These are phyloP conservation scores for Perca flavescens DNA, from an alignment of 2,113 vertebrate genomes.

Conservation along the genomic window DNA sequence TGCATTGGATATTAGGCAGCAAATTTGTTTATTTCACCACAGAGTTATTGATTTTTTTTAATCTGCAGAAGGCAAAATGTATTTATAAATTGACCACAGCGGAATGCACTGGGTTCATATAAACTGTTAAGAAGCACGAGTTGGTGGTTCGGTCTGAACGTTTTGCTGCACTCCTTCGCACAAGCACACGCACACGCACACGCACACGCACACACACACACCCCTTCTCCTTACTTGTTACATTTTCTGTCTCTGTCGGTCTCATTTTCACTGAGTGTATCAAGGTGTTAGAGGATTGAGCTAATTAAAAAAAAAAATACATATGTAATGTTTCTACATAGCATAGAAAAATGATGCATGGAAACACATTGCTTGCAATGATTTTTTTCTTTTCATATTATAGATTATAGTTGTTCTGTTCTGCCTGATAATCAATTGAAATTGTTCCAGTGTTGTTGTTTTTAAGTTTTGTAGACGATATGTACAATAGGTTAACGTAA, in stretches of 20 bases:
- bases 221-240: neutral
- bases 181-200: no score
- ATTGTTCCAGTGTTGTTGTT: no score
- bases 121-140: neutral
- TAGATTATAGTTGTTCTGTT: no score
- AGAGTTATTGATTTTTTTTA: no score
- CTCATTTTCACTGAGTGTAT: neutral
- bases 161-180: slow-evolving; percentile 7
- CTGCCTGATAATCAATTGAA: no score
- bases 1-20: no score
- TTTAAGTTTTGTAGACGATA: no score
- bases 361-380: neutral
- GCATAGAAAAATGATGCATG: neutral
- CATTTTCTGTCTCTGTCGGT: slow-evolving; percentile 4
- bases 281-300: neutral
- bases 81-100: neutral
- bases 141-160: neutral
- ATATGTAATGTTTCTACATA: neutral
- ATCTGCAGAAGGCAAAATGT: neutral
- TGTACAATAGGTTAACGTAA: no score
- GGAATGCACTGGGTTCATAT: neutral
- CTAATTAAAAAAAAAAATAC: neutral
- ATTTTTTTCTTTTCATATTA: no score
- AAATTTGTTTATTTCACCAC: no score
- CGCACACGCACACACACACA: no score